Evolutionary conservation across 2,113 vertebrate species (phyloP), one percentile per base, ranked within the genome.

Genomic region (Mionectes macconnelli): DNA sequence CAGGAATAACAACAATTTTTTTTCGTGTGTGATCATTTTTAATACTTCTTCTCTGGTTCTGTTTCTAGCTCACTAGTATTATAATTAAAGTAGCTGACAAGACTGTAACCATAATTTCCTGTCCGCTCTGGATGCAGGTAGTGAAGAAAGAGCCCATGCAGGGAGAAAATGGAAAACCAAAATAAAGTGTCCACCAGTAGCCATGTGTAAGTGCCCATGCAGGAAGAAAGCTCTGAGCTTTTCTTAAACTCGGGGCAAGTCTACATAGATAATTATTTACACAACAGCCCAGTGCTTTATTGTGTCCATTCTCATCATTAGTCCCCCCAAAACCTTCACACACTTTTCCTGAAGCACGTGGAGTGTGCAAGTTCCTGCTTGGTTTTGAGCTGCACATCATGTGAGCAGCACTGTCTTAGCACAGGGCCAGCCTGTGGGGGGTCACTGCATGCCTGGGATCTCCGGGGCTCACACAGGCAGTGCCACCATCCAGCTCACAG

Each of bases 371-470:
- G 33, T 68, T 44, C 76, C 76, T 22, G 27, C 42, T 59, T 0
- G 2, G 31, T 57, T 68, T 79, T 44, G 52, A 57, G 33, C 12
- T 27, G 33, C 47, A 13, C 39, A 15, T 17, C 39, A 37, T 6
- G 3, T 8, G 14, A 89, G 57, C 31, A 53, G 2, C 33, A 15
- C 31, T 18, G 77, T 21, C 47, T 53, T 30, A n/a, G 83, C 23
- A 14, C 60, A 37, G 21, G 59, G 69, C 9, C 73, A 49, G 55
- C 40, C 45, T 12, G 55, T 69, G 22, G 27, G 30, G 8, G 11
- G 5, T 7, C 2, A 0, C 53, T 2, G 44, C 11, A 2, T 4
- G n/a, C 37, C 15, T 6, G 8, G 2, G 4, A 2, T 10, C 57
- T 24, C 55, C 0, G 1, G 9, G 59, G 33, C 73, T 68, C 68